Evolutionary conservation across 2,113 vertebrate species (phyloP), one percentile per base, ranked within the genome.

Genomic region (Picathartes gymnocephalus): DNA sequence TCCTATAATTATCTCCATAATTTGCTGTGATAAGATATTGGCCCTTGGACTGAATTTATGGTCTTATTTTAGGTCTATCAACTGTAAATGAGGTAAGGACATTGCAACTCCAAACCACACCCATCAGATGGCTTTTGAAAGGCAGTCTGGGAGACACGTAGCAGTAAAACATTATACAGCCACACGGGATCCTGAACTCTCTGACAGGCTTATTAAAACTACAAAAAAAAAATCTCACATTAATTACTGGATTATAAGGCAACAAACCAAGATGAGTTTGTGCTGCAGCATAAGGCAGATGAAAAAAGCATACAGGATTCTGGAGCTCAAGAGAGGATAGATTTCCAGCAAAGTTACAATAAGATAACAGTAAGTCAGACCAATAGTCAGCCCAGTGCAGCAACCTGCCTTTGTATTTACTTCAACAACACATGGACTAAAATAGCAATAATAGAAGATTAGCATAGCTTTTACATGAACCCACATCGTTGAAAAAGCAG

Each of bases 31-130:
- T 70, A 81, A 1, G 1, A 51, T 48, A 78, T 0, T 68, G 60
- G 60, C 71, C 92, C 96, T 96, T 88, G 69, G 79, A 93, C 79
- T 86, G 68, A 78, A 90, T 83, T 70, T 94, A 42, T 7, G 35
- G 42, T 61, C 73, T 73, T 66, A 73, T 45, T 93, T 93, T 58
- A 92, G 27, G 60, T 74, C 71, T 81, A 51, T 78, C 51, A 70
- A 69, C 82, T 70, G 44, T 24, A 92, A 86, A 88, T 31, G 44
- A 92, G 35, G 56, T 35, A 51, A 92, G 44, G 44, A 54, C 13
- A 66, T 18, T 50, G 53, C 64, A 77, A 53, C 22, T 69, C 65
- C 50, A 88, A 88, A 62, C 94, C 48, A 83, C 54, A 70, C 35
- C 44, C 45, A 54, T n/a, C 39, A 62, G 57, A 42, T 7, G 27